Evolutionary conservation across 1,140 invertebrate species (phyloP), one percentile per base, ranked within the genome.

Genomic region (Brachionus calyciflorus): DNA sequence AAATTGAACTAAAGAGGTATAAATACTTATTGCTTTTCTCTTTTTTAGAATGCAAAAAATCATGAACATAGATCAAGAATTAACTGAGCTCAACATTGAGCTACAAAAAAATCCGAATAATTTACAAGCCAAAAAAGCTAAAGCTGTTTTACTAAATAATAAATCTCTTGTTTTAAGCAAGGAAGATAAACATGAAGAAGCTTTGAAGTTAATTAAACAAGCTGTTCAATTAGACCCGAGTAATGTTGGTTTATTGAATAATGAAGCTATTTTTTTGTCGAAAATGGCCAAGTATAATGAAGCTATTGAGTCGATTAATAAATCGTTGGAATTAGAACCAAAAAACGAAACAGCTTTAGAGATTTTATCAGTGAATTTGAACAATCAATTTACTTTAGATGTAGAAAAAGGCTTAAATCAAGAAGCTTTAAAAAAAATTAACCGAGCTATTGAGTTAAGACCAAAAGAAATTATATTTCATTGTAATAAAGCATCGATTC

Each of bases 251-350:
- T 24, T 65, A 14, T 65, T 41, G 17, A 41, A 44, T 37, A 65
- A 65, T 24, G n/a, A 65, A 40, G 60, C 60, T 3, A 26, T 65
- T 41, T 41, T 65, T 10, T 65, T 41, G 3, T 41, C 60, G 17
- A 65, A 65, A 65, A 21, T 65, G 60, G 30, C 19, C 24, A 65
- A 65, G 19, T 65, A 41, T 17, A 65, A 41, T 19, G 60, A 65
- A 10, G 60, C 60, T 24, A 21, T 41, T 46, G 60, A 65, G 24
- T 65, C 60, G 9, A 37, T 44, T 7, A 65, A 41, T 24, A 65
- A 44, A 65, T 33, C 60, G 17, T 17, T 65, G 1, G 14, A 65
- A 40, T 12, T 65, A n/a, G 60, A 65, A 9, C 60, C 60, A 19
- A 6, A 65, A 2, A 65, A 44, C 14, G 44, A 41, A 40, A 65